These are phyloP conservation scores for Ormyrus nitidulus DNA, from an alignment of 2,888 invertebrate genomes.

Conservation along the genomic window DNA sequence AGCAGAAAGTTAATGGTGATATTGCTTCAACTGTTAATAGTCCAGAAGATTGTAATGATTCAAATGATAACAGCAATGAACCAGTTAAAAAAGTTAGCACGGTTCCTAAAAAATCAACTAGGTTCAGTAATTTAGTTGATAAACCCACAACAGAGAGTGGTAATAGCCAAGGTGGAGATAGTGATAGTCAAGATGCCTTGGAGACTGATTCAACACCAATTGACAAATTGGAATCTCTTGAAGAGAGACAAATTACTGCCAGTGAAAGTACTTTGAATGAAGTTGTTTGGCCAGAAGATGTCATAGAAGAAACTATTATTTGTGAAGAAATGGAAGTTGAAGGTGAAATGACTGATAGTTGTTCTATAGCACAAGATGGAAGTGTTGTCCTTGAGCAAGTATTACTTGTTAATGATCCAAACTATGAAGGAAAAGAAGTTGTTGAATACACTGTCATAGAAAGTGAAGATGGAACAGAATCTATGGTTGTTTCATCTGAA, in stretches of 20 bases:
- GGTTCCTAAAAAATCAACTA: constrained; percentile 60
- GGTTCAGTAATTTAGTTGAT: constrained; percentile 55
- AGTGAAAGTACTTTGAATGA: constrained; percentile 57
- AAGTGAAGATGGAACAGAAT: constrained; percentile 63
- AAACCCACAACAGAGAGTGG: constrained; percentile 46
- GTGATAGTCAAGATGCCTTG: constrained; percentile 65
- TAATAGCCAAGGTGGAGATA: constrained; percentile 60
- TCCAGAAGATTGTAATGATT: constrained; percentile 62
- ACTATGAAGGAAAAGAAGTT: constrained; percentile 53
- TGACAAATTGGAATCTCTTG: constrained; percentile 60
- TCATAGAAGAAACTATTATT: constrained; percentile 74
- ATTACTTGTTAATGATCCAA: constrained; percentile 62
- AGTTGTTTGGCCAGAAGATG: constrained; percentile 62
- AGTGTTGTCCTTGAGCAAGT: constrained; percentile 66
- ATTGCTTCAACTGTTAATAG: constrained; percentile 59
- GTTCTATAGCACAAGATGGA: constrained; percentile 60
- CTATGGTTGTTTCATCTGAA: constrained; percentile 63
- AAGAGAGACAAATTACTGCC: constrained; percentile 59
- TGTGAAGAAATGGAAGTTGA: constrained; percentile 74
- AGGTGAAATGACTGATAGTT: constrained; percentile 58
- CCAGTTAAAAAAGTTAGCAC: constrained; percentile 53
- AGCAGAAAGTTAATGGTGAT: constrained; percentile 68
- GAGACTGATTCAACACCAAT: constrained; percentile 52
- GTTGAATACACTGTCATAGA: constrained; percentile 69
- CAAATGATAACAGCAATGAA: constrained; percentile 55